Base-by-base conservation (phyloP, 2,797 vertebrate species). In the Jordanella pulchra region DNA sequence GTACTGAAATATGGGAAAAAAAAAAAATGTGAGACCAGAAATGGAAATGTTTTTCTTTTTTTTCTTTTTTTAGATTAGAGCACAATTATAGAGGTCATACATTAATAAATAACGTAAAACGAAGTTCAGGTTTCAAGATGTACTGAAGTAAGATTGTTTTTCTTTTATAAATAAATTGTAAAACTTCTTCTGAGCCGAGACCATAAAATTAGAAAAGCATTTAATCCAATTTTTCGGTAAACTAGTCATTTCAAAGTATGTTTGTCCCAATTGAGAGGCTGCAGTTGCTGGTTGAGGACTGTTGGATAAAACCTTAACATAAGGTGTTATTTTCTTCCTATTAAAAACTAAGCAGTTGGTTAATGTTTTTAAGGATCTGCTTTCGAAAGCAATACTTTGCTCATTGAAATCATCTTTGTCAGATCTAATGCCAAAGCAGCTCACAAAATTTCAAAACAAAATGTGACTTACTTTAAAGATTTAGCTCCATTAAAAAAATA, bases 1-100 rank as follows among this genome's bases (percentile, higher is more conserved):
- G 93, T 72, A 99, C 97, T 99, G 82, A 65, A 93, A 87, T 56
- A 61, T 25, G 12, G 14, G 58, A 69, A 78, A 21, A 4, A 0
- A 47, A 17, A 21, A 4, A 0, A 47, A 17, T 30, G 23, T 71
- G 0, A 71, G 67, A 78, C 7, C n/a, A n/a, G 25, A 23, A 47
- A 3, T 10, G 53, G 7, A 64, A 67, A 39, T 35, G 35, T 35
- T 35, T 35, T 3, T 3, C 3, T 39, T 3, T 39, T 7, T 39
- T 39, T 21, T 7, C 11, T 18, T 13, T 54, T 54, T 54, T 27
- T 53, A 11, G 13, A 53, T 5, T 39, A 5, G 27, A 27, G 14
- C 9, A 15, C 7, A 17, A 28, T 30, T 32, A 4, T 50, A 23
- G 18, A 7, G 9, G 17, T 18, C 5, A 56, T 7, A 58, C 7